Conservation (phyloP, 2,888 invertebrate genomes). For the Eurytoma californica region DNA sequence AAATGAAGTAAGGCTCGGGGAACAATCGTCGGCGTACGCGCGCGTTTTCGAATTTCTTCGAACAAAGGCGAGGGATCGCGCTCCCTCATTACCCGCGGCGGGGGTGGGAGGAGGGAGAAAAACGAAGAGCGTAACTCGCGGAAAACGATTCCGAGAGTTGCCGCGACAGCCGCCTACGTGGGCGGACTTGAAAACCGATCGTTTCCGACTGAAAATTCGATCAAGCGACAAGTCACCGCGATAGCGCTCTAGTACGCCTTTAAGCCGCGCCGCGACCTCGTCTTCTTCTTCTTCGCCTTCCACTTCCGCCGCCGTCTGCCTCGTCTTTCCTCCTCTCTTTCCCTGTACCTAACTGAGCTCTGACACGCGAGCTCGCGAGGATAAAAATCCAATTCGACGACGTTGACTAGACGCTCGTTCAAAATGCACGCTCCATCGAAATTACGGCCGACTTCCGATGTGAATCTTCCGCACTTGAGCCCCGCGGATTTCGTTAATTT, state of each 20-base stretch:
- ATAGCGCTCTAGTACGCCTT: conserved; percentile 42
- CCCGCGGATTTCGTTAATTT: too few relatives aligned
- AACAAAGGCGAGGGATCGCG: conserved; percentile 25
- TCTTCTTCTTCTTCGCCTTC: too few relatives aligned
- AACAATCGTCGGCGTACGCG: conserved; percentile 13
- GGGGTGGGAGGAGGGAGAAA: background rate
- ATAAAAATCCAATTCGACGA: conserved; percentile 54
- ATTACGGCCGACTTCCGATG: conserved; percentile 11
- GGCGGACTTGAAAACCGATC: conserved; percentile 55
- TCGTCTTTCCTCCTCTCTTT: background rate
- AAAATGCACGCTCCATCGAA: conserved; percentile 33
- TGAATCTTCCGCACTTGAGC: background rate
- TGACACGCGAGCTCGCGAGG: conserved; percentile 43
- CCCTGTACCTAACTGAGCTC: conserved; percentile 25
- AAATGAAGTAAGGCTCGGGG: conserved; percentile 27
- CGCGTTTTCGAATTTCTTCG: conserved; percentile 22
- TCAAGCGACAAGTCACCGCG: conserved; percentile 52
- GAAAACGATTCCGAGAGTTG: conserved; percentile 51
- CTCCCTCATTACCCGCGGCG: conserved; percentile 22
- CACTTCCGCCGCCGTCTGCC: too few relatives aligned
- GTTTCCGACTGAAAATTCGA: conserved; percentile 54
- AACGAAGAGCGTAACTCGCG: conserved; percentile 37
- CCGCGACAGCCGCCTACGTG: conserved; percentile 50
- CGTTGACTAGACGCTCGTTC: background rate
- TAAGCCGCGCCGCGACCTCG: conserved; percentile 43